A percentile compares a stretch with the other conserved stretches of the same genome.
phyloP scores from a whole-genome alignment of 2,113 vertebrate species.

The Paralichthys olivaceus region DNA sequence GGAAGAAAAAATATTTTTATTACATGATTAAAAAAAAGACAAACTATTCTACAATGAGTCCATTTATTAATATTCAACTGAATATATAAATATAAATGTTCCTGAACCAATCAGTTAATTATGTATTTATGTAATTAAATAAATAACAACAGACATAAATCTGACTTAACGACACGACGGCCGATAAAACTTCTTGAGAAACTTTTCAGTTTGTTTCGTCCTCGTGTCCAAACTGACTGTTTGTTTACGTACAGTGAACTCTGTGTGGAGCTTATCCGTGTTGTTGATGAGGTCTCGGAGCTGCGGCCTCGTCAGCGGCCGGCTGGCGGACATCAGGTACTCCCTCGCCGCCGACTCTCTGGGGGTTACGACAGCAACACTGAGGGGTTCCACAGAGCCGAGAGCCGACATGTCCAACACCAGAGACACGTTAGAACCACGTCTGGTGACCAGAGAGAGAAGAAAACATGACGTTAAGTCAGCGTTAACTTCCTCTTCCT shows the following conservation, averaged over 20 bases:
- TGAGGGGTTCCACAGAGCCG: slow-evolving; percentile 89
- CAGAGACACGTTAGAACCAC: slow-evolving; percentile 95
- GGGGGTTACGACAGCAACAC: slow-evolving; percentile 83
- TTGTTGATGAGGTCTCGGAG: slow-evolving; percentile 84
- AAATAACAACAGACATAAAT: no score
- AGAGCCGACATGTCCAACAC: slow-evolving; percentile 94
- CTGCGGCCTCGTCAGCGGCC: slow-evolving; percentile 86
- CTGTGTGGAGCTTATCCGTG: slow-evolving; percentile 90
- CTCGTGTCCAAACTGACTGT: background rate
- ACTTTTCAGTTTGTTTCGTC: no score
- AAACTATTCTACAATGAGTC: no score
- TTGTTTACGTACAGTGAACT: slow-evolving; percentile 88
- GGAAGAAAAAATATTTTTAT: background rate
- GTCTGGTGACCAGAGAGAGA: slow-evolving; percentile 71
- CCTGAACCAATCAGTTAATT: no score
- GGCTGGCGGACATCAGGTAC: slow-evolving; percentile 89
- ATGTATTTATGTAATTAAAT: no score
- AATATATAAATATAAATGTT: no score
- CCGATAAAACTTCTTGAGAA: no score
- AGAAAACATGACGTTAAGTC: no score
- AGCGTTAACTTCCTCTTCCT: no score
- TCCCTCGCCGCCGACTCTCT: slow-evolving; percentile 90
- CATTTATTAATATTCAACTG: no score
- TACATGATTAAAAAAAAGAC: no score
- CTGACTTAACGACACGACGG: no score